These are phyloP conservation scores for Peromyscus leucopus DNA, from an alignment of 2,113 vertebrate species.

Conservation along the genomic window DNA sequence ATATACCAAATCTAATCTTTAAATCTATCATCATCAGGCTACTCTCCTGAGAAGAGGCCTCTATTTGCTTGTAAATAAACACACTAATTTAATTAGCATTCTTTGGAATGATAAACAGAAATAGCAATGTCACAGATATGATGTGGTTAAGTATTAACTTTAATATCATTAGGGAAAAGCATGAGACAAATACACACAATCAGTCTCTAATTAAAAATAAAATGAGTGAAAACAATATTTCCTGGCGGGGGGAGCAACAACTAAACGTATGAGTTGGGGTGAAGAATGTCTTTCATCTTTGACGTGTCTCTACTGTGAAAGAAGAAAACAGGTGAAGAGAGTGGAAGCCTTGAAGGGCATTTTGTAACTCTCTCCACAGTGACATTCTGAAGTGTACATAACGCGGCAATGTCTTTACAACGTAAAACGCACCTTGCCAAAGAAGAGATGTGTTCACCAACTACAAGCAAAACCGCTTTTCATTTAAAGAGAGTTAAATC, in stretches of 20 bases:
- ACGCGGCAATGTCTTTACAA: constrained; percentile 16
- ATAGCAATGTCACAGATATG: not conserved
- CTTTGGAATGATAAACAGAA: constrained; percentile 26
- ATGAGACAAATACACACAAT: constrained; percentile 68
- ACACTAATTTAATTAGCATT: not conserved
- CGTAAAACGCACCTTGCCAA: constrained; percentile 58
- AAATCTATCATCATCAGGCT: constrained; percentile 9
- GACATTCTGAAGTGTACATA: not conserved
- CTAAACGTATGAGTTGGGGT: not conserved
- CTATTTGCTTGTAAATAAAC: constrained; percentile 38
- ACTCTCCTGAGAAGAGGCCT: constrained; percentile 2
- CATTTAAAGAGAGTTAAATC: constrained; percentile 55
- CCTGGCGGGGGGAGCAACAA: constrained; percentile 72
- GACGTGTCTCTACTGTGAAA: not conserved
- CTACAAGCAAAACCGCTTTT: not conserved
- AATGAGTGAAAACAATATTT: constrained; percentile 58
- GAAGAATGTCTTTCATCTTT: not conserved
- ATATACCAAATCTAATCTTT: not conserved
- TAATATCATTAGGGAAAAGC: constrained; percentile 68
- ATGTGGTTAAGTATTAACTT: constrained; percentile 65
- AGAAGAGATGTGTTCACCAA: not conserved
- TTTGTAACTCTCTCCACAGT: constrained; percentile 5
- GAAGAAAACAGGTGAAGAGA: constrained; percentile 21
- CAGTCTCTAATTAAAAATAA: constrained; percentile 71
- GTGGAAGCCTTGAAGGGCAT: not conserved